Conservation (phyloP, 2,888 invertebrate genomes). For the Cheilosia scutellata region DNA sequence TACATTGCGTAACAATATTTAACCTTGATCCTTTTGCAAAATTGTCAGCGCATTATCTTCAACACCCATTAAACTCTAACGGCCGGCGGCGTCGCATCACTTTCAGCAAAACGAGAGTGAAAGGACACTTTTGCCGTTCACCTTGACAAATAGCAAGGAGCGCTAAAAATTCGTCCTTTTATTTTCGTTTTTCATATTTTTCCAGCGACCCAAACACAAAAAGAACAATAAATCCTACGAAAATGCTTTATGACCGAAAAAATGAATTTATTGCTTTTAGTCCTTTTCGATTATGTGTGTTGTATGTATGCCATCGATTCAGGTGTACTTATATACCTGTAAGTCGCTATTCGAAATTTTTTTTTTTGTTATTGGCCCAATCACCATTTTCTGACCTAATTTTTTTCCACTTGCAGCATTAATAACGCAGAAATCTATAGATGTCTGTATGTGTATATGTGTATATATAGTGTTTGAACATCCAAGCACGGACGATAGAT, state of each 20-base stretch:
- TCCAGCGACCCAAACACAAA: conserved; percentile 46
- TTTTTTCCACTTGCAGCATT: conserved; percentile 27
- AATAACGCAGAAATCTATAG: conserved; percentile 20
- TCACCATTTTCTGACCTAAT: conserved; percentile 64
- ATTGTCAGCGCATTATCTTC: conserved; percentile 41
- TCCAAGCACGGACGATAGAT: conserved; percentile 30
- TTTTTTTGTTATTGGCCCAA: neutral
- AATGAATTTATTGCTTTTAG: conserved; percentile 72
- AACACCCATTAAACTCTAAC: conserved; percentile 64
- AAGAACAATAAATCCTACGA: conserved; percentile 68
- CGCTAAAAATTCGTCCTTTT: conserved; percentile 62
- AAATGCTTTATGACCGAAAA: conserved; percentile 69
- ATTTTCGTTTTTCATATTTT: conserved; percentile 72
- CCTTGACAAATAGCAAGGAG: conserved; percentile 65
- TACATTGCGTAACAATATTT: conserved; percentile 51
- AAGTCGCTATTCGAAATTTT: conserved; percentile 12
- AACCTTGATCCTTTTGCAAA: conserved; percentile 43
- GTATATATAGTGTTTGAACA: conserved; percentile 6
- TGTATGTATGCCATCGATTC: conserved; percentile 48
- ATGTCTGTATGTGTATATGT: too few relatives aligned
- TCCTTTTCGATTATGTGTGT: conserved; percentile 60
- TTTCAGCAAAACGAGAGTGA: conserved; percentile 67
- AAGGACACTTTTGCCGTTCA: conserved; percentile 68
- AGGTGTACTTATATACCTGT: conserved; percentile 60
- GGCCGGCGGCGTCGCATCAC: conserved; percentile 44